These are phyloP conservation scores for Eubasilissa splendida DNA, from an alignment of 2,888 invertebrate genomes.

Conservation along the genomic window DNA sequence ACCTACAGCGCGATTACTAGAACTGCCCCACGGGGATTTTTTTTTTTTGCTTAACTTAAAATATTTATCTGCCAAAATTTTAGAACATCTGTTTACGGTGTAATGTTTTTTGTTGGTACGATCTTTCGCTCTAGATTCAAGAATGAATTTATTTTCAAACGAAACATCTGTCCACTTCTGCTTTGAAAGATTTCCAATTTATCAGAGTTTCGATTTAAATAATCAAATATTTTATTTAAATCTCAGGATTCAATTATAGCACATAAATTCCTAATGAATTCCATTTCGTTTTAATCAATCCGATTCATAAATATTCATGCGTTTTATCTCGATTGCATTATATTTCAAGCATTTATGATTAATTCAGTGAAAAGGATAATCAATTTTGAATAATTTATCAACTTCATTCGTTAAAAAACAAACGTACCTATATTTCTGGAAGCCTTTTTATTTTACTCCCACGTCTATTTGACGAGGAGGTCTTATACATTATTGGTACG, in stretches of 20 bases:
- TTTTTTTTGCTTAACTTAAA: too few species aligned
- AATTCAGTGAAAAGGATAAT: slow-evolving; percentile 34
- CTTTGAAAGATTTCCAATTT: slow-evolving; percentile 38
- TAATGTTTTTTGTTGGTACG: too few species aligned
- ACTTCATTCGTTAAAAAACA: slow-evolving; percentile 26
- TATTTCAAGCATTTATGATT: slow-evolving; percentile 27
- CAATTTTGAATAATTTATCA: slow-evolving; percentile 34
- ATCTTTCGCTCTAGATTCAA: too few species aligned
- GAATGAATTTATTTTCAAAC: too few species aligned
- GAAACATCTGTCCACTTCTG: neutral
- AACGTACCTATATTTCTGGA: neutral
- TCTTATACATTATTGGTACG: too few species aligned
- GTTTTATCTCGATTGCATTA: slow-evolving; percentile 32
- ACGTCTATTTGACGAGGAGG: too few species aligned
- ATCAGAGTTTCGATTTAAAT: slow-evolving; percentile 49
- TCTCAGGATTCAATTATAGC: slow-evolving; percentile 23
- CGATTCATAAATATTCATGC: slow-evolving; percentile 45
- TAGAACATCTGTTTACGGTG: too few species aligned
- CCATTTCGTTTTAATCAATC: slow-evolving; percentile 40
- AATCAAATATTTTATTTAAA: slow-evolving; percentile 53
- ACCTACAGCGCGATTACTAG: too few species aligned
- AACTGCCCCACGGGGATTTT: too few species aligned
- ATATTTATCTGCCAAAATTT: too few species aligned
- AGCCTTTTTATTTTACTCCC: too few species aligned
- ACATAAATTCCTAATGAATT: slow-evolving; percentile 41